Base-by-base conservation (phyloP, 2,797 vertebrate genomes). In the Oceanodroma leucorhoa region DNA sequence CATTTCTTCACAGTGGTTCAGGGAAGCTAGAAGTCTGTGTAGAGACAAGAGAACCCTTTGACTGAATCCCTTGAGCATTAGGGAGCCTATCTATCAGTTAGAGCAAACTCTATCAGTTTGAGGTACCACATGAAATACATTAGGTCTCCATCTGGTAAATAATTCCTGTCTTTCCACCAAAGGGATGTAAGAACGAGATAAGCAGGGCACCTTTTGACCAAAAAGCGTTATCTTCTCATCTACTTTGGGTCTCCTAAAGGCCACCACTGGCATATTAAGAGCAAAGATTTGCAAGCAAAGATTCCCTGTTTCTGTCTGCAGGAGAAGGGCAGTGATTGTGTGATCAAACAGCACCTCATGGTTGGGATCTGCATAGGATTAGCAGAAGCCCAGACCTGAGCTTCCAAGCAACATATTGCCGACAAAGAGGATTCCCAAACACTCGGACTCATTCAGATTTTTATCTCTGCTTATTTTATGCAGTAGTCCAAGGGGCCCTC, bases 351-450 rank as follows among this genome's bases (percentile, higher is more conserved):
- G 1, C 15, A 76, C 14, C 32, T 78, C 53, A 6, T 1, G 23
- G 26, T 3, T 71, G 76, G 65, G 69, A 55, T 83, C 22, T 0
- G 0, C 2, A 2, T 0, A 32, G 45, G 70, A 65, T 53, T 43
- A 79, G 50, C 89, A 91, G 50, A 45, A 90, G 19, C 18, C 43
- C 43, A 66, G 29, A 48, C 14, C 27, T 58, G 66, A 87, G 19
- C 62, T 93, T 77, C 55, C 64, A 89, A 43, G 29, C 13, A 90
- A 22, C 7, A 5, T n/a, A 8, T 8, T 48, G 55, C 41, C 5
- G 10, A 48, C 64, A 64, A 64, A 41, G 0, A 1, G 13, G 45
- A 61, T 54, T 85, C 67, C 26, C 16, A 80, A 65, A 73, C 3
- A 5, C 50, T 53, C 0, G 1, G n/a, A 30, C 26, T 51, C 26